These are phyloP conservation scores for Yponomeuta malinellus DNA, from an alignment of 2,888 invertebrate species.

Conservation along the genomic window DNA sequence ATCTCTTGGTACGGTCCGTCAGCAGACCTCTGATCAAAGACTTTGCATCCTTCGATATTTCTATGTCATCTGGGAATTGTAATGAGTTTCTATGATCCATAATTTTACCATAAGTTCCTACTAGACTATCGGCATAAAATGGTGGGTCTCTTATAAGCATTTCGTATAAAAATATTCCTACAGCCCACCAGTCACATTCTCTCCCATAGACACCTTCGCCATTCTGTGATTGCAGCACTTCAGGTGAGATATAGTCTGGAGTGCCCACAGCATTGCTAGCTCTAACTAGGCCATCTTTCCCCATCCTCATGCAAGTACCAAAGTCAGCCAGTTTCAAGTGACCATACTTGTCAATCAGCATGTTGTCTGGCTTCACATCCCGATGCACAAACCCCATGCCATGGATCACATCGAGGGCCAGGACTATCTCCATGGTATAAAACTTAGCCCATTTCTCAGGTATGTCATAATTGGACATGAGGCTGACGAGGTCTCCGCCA, in stretches of 20 bases:
- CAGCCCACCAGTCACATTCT: conserved; percentile 99
- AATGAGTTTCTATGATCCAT: conserved; percentile 99
- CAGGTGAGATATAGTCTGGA: conserved; percentile 99
- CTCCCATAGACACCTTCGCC: conserved; percentile 96
- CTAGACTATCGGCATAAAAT: conserved; percentile 98
- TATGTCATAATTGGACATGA: conserved; percentile 99
- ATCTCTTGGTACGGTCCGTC: conserved; percentile 91
- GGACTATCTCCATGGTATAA: conserved; percentile 97
- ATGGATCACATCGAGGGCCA: conserved; percentile 98
- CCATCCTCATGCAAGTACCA: conserved; percentile 99
- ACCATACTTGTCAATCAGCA: conserved; percentile 95
- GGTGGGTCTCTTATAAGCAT: conserved; percentile 99
- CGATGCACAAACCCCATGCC: conserved; percentile 97
- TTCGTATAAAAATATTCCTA: conserved; percentile 98
- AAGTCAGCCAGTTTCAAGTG: conserved; percentile 99
- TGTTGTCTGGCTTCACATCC: conserved; percentile 99
- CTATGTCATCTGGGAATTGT: conserved; percentile 95
- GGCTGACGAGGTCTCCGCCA: conserved; percentile 98
- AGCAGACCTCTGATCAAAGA: conserved; percentile 94
- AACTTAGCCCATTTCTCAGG: conserved; percentile 99
- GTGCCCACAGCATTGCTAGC: conserved; percentile 99
- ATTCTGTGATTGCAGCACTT: conserved; percentile 97
- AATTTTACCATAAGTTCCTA: conserved; percentile 98
- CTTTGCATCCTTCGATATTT: conserved; percentile 91
- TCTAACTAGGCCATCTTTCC: conserved; percentile 93